Evolutionary conservation across 2,888 invertebrate genomes (phyloP), one percentile per base, ranked within the genome.

Genomic region (Drosophila nr. fundita): DNA sequence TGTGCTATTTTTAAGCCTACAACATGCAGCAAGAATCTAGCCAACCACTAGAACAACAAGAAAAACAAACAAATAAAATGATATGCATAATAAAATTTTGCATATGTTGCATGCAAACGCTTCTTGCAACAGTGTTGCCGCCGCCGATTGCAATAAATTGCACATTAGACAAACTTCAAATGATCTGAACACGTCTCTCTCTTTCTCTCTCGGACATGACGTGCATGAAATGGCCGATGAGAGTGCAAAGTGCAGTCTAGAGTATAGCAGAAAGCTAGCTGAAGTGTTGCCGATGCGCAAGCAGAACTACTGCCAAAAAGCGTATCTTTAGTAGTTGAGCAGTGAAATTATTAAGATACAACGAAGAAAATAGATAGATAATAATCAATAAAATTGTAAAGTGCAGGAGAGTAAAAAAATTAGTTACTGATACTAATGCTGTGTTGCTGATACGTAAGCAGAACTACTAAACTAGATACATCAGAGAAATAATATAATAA

Each of bases 1-100:
- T 83, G 85, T 52, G 87, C 79, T 83, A 83, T 87, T 83, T 83
- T 74, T 84, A 83, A 63, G 77, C 62, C 69, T 55, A 53, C 54
- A 36, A 49, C 29, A 66, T 83, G 63, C 65, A 74, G 50, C 60
- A 49, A 27, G 27, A 55, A 55, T 52, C 24, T 62, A 32, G 49
- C 66, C 55, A 68, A 21, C 54, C 53, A 52, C 65, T 70, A 80
- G 30, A 63, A 34, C 18, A 60, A 40, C 53, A 63, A 55, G 45
- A 42, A 76, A 29, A 68, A 55, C 45, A 34, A 21, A 24, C 24
- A 45, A 45, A 45, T 24, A 27, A 42, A 21, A 54, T 48, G 53
- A 50, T 69, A 38, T 60, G 70, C 70, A 62, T 70, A 61, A 45
- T 62, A 62, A 71, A 53, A 68, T 64, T 50, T 64, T 50, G 59